phyloP scores from a whole-genome alignment of 2,888 invertebrate species.

The Xestia ashworthii region DNA sequence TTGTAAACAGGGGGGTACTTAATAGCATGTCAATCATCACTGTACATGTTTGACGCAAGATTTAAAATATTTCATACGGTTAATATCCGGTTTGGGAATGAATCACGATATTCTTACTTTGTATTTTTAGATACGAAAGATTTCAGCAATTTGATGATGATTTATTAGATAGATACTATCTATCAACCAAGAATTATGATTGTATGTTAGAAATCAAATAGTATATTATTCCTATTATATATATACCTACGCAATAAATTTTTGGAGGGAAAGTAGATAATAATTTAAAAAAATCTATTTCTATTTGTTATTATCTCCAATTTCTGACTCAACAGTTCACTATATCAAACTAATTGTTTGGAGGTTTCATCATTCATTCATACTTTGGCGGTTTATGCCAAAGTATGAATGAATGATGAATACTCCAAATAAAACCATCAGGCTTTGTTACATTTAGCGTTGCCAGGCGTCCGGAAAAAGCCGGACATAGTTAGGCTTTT shows the following conservation, averaged over 20 bases:
- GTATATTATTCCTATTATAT: not conserved
- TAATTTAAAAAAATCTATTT: not conserved
- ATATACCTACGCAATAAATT: not conserved
- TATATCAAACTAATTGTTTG: too few species aligned
- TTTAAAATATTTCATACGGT: conserved; percentile 38
- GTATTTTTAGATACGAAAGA: not conserved
- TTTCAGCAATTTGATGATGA: too few species aligned
- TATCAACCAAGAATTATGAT: not conserved
- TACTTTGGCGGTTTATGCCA: too few species aligned
- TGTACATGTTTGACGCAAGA: conserved; percentile 31
- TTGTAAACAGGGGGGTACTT: conserved; percentile 35
- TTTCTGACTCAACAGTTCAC: too few species aligned
- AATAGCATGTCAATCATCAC: conserved; percentile 51
- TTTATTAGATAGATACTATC: not conserved
- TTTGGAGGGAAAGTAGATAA: not conserved
- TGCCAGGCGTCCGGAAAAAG: too few species aligned
- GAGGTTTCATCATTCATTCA: too few species aligned
- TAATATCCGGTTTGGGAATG: conserved; percentile 39
- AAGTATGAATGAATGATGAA: not conserved
- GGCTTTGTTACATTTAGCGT: not conserved
- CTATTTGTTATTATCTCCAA: too few species aligned
- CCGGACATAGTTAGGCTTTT: too few species aligned
- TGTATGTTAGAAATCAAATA: not conserved
- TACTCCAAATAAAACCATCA: not conserved
- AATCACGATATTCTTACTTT: not conserved